These are phyloP conservation scores for Procapra przewalskii DNA, from an alignment of 2,113 vertebrate genomes.

Conservation along the genomic window DNA sequence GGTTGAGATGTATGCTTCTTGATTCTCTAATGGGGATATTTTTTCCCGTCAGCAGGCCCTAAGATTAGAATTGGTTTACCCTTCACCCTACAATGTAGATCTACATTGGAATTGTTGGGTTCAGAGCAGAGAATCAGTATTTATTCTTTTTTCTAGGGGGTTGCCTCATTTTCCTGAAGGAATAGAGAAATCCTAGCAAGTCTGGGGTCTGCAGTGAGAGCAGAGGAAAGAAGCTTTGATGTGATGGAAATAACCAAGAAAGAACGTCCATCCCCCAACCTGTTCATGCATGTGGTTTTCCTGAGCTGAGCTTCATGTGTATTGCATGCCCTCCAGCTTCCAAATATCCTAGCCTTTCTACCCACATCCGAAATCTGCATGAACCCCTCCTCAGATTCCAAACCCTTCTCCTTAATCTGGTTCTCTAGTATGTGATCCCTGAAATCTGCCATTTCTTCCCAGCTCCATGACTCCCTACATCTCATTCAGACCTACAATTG, in stretches of 20 bases:
- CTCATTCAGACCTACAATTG: conserved; percentile 51
- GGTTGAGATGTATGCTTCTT: conserved; percentile 26
- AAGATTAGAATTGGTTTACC: background rate
- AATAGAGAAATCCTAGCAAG: conserved; percentile 38
- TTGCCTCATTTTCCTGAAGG: conserved; percentile 42
- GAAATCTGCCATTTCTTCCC: conserved; percentile 54
- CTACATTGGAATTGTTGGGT: conserved; percentile 19
- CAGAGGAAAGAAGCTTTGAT: conserved; percentile 51
- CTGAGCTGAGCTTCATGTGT: conserved; percentile 68
- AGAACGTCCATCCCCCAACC: conserved; percentile 58
- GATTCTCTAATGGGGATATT: background rate
- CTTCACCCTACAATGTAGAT: background rate
- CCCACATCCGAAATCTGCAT: conserved; percentile 55
- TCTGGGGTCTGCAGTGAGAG: conserved; percentile 38
- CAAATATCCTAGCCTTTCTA: conserved; percentile 44
- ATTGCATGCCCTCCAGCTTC: conserved; percentile 66
- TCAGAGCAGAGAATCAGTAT: conserved; percentile 1
- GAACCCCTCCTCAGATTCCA: conserved; percentile 39
- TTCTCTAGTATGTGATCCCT: conserved; percentile 41
- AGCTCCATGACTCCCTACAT: conserved; percentile 49
- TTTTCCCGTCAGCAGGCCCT: background rate
- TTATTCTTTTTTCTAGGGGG: conserved; percentile 25
- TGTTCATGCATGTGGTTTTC: conserved; percentile 69
- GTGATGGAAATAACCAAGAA: conserved; percentile 70
- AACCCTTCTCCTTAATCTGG: conserved; percentile 30